Conservation (phyloP, 2,797 vertebrate genomes). For the Botia kubotai region DNA sequence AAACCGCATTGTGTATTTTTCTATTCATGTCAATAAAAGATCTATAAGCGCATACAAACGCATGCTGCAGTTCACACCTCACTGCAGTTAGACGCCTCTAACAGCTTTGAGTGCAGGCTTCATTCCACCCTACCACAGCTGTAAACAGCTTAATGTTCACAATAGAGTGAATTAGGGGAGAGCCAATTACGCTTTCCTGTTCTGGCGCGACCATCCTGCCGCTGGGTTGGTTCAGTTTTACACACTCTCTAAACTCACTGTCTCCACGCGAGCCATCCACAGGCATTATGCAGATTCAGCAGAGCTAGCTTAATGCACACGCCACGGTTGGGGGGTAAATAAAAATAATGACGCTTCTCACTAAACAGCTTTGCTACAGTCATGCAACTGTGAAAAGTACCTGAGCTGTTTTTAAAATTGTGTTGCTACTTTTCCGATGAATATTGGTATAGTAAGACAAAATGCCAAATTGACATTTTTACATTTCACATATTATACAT, state of each 20-base stretch:
- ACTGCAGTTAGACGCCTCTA: conserved; percentile 18
- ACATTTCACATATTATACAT: no score
- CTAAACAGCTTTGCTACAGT: neutral
- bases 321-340: neutral
- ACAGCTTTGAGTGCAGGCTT: neutral
- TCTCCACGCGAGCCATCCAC: conserved; percentile 18
- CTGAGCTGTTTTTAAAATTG: no score
- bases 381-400: no score
- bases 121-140: conserved; percentile 18
- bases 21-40: neutral
- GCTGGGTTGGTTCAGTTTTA: conserved; percentile 41
- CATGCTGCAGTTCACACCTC: neutral
- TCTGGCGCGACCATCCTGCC: conserved; percentile 22
- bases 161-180: conserved; percentile 21
- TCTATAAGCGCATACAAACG: neutral
- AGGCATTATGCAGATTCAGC: conserved; percentile 32
- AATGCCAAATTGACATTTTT: no score
- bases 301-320: neutral
- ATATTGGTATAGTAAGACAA: no score
- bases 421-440: no score
- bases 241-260: neutral
- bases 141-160: conserved; percentile 47
- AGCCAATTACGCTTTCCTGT: conserved; percentile 45
- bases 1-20: neutral
- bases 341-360: neutral